Evolutionary conservation across 64 coral and sea anemone species (phyloP), one percentile per base, ranked within the genome.

Genomic region (Montipora efflorescens): DNA sequence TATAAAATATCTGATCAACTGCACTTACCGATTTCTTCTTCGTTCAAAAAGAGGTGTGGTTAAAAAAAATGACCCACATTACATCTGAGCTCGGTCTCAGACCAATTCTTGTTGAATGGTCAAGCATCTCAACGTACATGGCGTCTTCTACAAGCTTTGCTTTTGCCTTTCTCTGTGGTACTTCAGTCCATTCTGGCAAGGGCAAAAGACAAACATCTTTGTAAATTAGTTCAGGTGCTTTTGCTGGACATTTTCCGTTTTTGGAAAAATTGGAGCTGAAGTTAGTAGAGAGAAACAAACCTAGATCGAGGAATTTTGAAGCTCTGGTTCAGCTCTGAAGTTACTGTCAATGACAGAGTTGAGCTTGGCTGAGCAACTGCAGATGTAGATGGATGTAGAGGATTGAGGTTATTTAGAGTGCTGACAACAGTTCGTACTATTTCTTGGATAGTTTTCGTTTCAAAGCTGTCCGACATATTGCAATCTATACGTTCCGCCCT

Each of bases 131-230:
- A 51, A 43, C 48, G 43, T 79, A 55, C 52, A 3, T 55, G 52
- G 0, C 9, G 52, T 55, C 52, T 55, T 55, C 6, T 55, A 79
- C 76, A 79, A 79, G 76, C 28, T 79, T 79, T n/a, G 76, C 7
- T 43, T 79, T 79, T 9, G 76, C 76, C 76, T 79, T 79, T 51
- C 76, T 79, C 76, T 25, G 76, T 5, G 76, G 76, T 5, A 79
- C 76, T 79, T 79, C 76, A 15, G 48, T 11, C 76, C 76, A 79
- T 25, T 79, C 43, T n/a, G 76, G 76, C 0, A 25, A 79, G 23
- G 76, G 76, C 76, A 79, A 51, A 23, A 79, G 76, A 43, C 76
- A 79, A 15, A 43, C 43, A 51, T 79, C 76, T 79, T 79, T 79
- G 15, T 47, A 79, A 25, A 79, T 51, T 45, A 79, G 18, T 16